Base-by-base conservation (phyloP, 2,113 vertebrate species). In the Amblyopsis rosae region DNA sequence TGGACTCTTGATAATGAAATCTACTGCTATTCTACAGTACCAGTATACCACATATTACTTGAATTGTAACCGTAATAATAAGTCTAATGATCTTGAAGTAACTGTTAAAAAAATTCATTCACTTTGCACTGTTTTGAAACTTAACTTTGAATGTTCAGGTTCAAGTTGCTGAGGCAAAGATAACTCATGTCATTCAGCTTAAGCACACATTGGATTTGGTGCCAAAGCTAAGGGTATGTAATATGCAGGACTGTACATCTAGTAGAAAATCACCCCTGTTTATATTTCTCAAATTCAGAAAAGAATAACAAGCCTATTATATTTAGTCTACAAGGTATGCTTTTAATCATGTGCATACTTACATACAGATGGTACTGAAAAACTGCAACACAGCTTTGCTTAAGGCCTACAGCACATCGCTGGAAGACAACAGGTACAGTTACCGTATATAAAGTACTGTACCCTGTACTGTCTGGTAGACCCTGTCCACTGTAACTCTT, bases 201-300 rank as follows among this genome's bases (percentile, higher is more conserved):
- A 99, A 98, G 82, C 96, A 98, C 87, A 97, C 95, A 0, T 84
- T 98, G 74, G 95, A 98, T 82, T 90, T 97, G 76, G 94, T 98
- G 79, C 93, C 95, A 59, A 92, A 93, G 73, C 87, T 99, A 75
- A 95, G 94, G 94, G 97, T 99, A 86, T 81, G 82, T 83, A 51
- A 61, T 49, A 59, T 15, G 19, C 69, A 0, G 9, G 12, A 41
- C 13, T 61, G n/a, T 9, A 56, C 48, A 46, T 62, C 41, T 3
- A 11, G 16, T 41, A 55, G 19, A 50, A 45, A 13, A 35, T 32
- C 9, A 58, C 19, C 56, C 19, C 6, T 19, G 9, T 26, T 10
- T 19, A 57, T 16, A 9, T 56, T 19, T 54, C 7, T 8, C 13
- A 54, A n/a, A 15, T n/a, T n/a, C 16, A 19, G 4, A 17, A 56